Evolutionary conservation across 2,797 vertebrate species (phyloP).

Genomic region (Crocodylus rhombifer): DNA sequence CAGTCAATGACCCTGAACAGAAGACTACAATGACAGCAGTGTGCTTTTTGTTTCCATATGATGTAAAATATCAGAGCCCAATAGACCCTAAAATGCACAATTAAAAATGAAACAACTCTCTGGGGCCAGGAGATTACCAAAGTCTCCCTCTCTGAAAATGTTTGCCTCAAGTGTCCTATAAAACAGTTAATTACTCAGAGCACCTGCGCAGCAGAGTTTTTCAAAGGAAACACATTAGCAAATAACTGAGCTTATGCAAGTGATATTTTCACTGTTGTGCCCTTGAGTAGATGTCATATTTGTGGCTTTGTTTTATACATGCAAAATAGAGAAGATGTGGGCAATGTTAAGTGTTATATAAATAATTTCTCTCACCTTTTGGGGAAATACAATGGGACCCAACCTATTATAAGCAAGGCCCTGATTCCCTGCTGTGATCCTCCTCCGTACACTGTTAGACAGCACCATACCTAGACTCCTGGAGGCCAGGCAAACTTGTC

Average conservation of each 20-base stretch:
- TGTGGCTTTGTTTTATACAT: neutral
- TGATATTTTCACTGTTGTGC: neutral
- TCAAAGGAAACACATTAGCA: slow-evolving; percentile 15
- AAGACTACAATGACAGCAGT: slow-evolving; percentile 75
- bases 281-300: neutral
- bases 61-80: slow-evolving; percentile 62
- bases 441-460: neutral
- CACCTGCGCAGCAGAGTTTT: slow-evolving; percentile 27
- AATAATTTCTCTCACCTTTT: neutral
- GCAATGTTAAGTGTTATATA: neutral
- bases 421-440: neutral
- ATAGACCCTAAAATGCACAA: slow-evolving; percentile 56
- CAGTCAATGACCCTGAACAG: slow-evolving; percentile 24
- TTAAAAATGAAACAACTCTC: slow-evolving; percentile 66
- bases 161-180: slow-evolving; percentile 50
- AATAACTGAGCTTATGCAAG: neutral
- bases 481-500: too few relatives aligned
- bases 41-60: slow-evolving; percentile 66
- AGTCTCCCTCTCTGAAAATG: slow-evolving; percentile 32
- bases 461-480: too few relatives aligned
- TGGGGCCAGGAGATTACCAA: slow-evolving; percentile 34
- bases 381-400: rapidly evolving
- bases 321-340: neutral
- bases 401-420: rapidly evolving
- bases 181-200: slow-evolving; percentile 43